These are phyloP conservation scores for Drosophila ogumai DNA, from an alignment of 1,140 invertebrate genomes.

Conservation along the genomic window DNA sequence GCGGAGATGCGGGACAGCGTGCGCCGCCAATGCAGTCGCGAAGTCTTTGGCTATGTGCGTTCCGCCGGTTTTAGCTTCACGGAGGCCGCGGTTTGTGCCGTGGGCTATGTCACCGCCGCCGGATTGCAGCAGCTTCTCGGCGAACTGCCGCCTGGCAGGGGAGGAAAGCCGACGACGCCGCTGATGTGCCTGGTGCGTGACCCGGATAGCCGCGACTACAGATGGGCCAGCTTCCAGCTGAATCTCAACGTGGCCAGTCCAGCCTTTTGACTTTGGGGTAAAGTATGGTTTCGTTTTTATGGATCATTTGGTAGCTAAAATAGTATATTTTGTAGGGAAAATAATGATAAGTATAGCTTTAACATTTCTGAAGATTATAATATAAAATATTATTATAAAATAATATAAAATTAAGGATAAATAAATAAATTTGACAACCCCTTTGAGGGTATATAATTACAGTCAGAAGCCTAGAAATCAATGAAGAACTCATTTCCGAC, in stretches of 20 bases:
- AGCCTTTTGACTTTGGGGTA: background rate
- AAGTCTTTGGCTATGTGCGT: constrained; percentile 90
- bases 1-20: constrained; percentile 85
- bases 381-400: too few species aligned
- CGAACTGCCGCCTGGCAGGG: constrained; percentile 19
- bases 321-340: background rate
- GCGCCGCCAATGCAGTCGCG: constrained; percentile 87
- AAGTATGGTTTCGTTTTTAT: background rate
- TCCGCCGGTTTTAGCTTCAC: constrained; percentile 90
- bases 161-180: constrained; percentile 1
- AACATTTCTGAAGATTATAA: too few species aligned
- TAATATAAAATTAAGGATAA: too few species aligned
- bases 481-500: too few species aligned
- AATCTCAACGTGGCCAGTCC: constrained; percentile 54
- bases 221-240: constrained; percentile 85
- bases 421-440: too few species aligned
- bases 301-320: background rate
- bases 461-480: too few species aligned
- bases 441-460: too few species aligned
- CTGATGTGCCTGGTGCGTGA: constrained; percentile 85
- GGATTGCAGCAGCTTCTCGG: constrained; percentile 83
- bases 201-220: constrained; percentile 85
- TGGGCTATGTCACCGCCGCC: constrained; percentile 89
- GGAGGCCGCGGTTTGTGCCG: constrained; percentile 87
- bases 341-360: background rate